Conservation (phyloP, 2,888 invertebrate genomes). For the Timema cristinae region DNA sequence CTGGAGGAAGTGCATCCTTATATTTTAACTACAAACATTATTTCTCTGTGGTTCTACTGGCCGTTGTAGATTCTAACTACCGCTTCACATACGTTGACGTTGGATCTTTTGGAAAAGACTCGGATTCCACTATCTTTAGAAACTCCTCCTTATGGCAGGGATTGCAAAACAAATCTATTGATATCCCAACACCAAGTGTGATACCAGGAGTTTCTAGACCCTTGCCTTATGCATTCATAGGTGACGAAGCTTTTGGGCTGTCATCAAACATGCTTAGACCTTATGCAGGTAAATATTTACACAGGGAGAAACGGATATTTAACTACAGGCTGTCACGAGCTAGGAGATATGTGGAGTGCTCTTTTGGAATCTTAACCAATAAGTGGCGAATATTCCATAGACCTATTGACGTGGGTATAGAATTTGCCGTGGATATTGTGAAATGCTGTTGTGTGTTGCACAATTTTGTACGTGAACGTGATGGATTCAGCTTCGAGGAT, state of each 20-base stretch:
- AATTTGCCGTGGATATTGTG: conserved; percentile 14
- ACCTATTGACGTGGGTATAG: neutral
- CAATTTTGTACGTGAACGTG: conserved; percentile 2
- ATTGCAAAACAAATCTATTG: neutral
- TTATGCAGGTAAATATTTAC: neutral
- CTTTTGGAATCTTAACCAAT: conserved; percentile 14
- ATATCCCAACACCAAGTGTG: neutral
- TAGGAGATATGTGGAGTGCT: conserved; percentile 5
- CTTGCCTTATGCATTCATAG: conserved; percentile 2
- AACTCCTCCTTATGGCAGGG: neutral
- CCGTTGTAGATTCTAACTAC: neutral
- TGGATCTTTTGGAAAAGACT: conserved; percentile 1
- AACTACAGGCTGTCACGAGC: neutral
- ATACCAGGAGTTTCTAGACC: conserved; percentile 6
- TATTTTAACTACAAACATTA: neutral
- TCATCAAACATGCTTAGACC: conserved; percentile 6
- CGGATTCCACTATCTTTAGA: conserved; percentile 8
- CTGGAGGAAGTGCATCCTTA: neutral
- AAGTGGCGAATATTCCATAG: conserved; percentile 14
- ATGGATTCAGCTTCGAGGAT: conserved; percentile 16
- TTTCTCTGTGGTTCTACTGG: conserved; percentile 4
- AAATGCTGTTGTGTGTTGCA: conserved; percentile 13
- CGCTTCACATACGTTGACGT: neutral
- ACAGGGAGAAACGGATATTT: neutral
- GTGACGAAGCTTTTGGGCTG: conserved; percentile 10